phyloP scores from a whole-genome alignment of 2,888 invertebrate species.

The Trichogramma evanescens region DNA sequence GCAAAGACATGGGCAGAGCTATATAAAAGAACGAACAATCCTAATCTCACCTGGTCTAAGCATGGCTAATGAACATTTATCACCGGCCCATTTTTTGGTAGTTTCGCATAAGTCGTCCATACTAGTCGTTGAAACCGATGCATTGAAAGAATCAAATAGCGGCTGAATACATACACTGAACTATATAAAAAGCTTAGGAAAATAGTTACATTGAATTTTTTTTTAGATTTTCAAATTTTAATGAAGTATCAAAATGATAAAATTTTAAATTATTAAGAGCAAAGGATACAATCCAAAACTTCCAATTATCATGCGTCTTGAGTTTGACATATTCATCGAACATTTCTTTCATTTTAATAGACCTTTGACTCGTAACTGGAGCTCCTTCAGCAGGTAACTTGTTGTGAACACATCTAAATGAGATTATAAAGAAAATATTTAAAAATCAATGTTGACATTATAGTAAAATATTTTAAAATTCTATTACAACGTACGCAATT shows the following conservation, averaged over 20 bases:
- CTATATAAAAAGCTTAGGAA: conserved; percentile 50
- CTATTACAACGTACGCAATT: conserved; percentile 61
- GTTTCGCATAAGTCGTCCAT: conserved; percentile 87
- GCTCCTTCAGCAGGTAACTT: conserved; percentile 93
- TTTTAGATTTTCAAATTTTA: background rate
- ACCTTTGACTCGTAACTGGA: conserved; percentile 82
- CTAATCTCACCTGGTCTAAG: conserved; percentile 74
- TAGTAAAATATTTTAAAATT: too few relatives aligned
- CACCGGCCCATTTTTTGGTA: conserved; percentile 90
- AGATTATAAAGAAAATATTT: background rate
- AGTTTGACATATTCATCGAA: conserved; percentile 84
- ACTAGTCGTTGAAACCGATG: conserved; percentile 85
- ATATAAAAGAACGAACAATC: background rate
- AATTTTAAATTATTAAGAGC: background rate
- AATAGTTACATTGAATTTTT: background rate
- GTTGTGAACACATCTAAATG: background rate
- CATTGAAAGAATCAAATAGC: conserved; percentile 83
- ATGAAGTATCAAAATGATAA: background rate
- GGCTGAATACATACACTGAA: conserved; percentile 88
- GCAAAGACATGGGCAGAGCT: background rate
- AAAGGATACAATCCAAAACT: conserved; percentile 96
- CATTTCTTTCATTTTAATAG: conserved; percentile 86
- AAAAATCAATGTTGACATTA: too few relatives aligned
- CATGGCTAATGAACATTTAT: conserved; percentile 90
- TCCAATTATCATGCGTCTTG: conserved; percentile 88